Conservation (phyloP, 2,797 vertebrate species). For the Lepidocolaptes lacrymiger region DNA sequence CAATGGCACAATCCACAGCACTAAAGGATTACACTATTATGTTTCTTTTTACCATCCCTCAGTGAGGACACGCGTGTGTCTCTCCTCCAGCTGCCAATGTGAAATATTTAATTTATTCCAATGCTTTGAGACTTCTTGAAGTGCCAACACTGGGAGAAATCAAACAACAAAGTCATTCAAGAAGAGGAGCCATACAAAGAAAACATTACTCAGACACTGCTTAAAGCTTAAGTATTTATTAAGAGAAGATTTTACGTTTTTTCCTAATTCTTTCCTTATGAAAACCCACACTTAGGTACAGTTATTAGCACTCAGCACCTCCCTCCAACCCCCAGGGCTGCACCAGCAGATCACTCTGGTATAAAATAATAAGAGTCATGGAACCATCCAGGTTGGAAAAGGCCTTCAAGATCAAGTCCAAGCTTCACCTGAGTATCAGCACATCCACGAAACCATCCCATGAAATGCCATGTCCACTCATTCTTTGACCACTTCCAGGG, state of each 20-base stretch:
- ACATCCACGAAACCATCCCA: not conserved
- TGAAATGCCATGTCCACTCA: not conserved
- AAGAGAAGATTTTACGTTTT: not conserved
- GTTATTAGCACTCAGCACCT: not conserved
- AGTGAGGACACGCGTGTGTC: not conserved
- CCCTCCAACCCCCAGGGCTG: not conserved
- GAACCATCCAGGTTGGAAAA: not conserved
- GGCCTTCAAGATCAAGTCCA: not conserved
- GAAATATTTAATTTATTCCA: not conserved
- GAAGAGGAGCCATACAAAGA: not conserved
- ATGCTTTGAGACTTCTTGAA: not conserved
- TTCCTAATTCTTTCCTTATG: not conserved
- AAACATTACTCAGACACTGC: not conserved
- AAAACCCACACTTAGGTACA: not conserved
- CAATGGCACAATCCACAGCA: not conserved
- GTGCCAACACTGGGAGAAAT: not conserved
- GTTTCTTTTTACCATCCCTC: not conserved
- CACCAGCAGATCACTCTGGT: not conserved
- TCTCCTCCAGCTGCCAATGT: not conserved
- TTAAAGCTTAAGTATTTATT: not conserved
- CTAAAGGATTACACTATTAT: not conserved
- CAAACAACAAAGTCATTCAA: not conserved
- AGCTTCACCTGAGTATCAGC: not conserved
- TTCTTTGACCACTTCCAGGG: not conserved
- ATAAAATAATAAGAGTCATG: fast-evolving